These are phyloP conservation scores for Drosophila varians DNA, from an alignment of 1,140 invertebrate genomes.

Conservation along the genomic window DNA sequence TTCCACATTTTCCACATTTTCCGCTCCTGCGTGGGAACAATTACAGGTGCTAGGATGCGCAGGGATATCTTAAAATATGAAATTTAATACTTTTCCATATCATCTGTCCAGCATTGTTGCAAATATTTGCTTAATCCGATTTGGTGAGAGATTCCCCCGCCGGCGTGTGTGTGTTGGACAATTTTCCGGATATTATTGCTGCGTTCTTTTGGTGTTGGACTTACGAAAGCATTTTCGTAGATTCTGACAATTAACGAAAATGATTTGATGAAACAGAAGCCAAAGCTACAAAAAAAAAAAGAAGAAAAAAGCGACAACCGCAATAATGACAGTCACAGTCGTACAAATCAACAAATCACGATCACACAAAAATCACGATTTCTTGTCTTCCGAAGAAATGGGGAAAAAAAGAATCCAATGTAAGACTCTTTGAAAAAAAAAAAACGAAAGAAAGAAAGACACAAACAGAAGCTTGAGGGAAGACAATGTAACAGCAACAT, in stretches of 20 bases:
- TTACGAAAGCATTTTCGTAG: slow-evolving; percentile 28
- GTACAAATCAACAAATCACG: slow-evolving; percentile 77
- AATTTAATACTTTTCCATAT: slow-evolving; percentile 48
- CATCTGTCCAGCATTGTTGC: slow-evolving; percentile 51
- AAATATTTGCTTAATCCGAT: slow-evolving; percentile 67
- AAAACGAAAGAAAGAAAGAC: neutral
- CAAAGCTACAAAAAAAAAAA: neutral
- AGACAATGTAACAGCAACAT: neutral
- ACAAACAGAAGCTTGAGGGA: neutral
- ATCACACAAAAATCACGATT: slow-evolving; percentile 71
- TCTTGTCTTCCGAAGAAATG: slow-evolving; percentile 31
- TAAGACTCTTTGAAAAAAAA: no score
- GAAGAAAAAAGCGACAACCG: slow-evolving; percentile 44
- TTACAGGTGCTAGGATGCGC: slow-evolving; percentile 71
- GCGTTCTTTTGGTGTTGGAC: slow-evolving; percentile 12
- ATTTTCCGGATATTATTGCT: slow-evolving; percentile 16
- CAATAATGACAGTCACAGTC: slow-evolving; percentile 70
- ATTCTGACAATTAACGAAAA: slow-evolving; percentile 63
- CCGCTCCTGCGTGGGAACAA: slow-evolving; percentile 45
- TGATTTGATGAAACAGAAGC: slow-evolving; percentile 56
- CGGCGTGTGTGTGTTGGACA: slow-evolving; percentile 18
- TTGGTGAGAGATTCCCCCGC: slow-evolving; percentile 12
- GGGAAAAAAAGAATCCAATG: slow-evolving; percentile 7
- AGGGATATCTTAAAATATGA: slow-evolving; percentile 64
- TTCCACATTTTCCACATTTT: neutral